Conservation (phyloP, 2,797 vertebrate species). For the Diplodus puntazzo region DNA sequence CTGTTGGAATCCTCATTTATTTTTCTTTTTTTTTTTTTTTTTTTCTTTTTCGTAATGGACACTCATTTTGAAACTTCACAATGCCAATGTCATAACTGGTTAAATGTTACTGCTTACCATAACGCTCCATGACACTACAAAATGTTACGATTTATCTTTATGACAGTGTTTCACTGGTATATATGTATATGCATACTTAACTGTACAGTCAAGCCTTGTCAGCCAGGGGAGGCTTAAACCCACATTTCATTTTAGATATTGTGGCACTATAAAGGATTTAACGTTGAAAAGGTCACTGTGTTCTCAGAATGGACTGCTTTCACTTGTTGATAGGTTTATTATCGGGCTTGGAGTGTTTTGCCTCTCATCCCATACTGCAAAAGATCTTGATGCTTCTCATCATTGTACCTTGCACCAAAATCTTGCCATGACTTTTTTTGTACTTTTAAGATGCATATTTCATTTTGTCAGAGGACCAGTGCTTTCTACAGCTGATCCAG, state of each 20-base stretch:
- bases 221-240: slow-evolving; percentile 84
- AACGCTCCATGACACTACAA: slow-evolving; percentile 88
- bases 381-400: slow-evolving; percentile 71
- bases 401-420: slow-evolving; percentile 74
- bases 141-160: slow-evolving; percentile 88
- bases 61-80: slow-evolving; percentile 64
- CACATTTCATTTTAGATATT: slow-evolving; percentile 82
- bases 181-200: slow-evolving; percentile 80
- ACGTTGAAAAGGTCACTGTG: slow-evolving; percentile 73
- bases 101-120: slow-evolving; percentile 78
- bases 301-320: slow-evolving; percentile 75
- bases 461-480: slow-evolving; percentile 79
- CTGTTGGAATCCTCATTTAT: slow-evolving; percentile 58
- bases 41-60: slow-evolving; percentile 57
- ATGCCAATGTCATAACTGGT: slow-evolving; percentile 71
- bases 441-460: slow-evolving; percentile 83
- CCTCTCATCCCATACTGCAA: slow-evolving; percentile 64
- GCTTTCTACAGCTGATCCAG: slow-evolving; percentile 79
- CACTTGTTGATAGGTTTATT: slow-evolving; percentile 70
- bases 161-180: slow-evolving; percentile 90
- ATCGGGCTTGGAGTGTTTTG: slow-evolving; percentile 71
- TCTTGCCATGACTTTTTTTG: slow-evolving; percentile 87
- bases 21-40: slow-evolving; percentile 9
- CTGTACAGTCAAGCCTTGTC: slow-evolving; percentile 87
- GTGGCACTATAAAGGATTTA: slow-evolving; percentile 78